Percentiles rank a stretch among this genome's conserved stretches.
phyloP scores from a whole-genome alignment of 1,140 invertebrate genomes.

The Amyelois transitella region DNA sequence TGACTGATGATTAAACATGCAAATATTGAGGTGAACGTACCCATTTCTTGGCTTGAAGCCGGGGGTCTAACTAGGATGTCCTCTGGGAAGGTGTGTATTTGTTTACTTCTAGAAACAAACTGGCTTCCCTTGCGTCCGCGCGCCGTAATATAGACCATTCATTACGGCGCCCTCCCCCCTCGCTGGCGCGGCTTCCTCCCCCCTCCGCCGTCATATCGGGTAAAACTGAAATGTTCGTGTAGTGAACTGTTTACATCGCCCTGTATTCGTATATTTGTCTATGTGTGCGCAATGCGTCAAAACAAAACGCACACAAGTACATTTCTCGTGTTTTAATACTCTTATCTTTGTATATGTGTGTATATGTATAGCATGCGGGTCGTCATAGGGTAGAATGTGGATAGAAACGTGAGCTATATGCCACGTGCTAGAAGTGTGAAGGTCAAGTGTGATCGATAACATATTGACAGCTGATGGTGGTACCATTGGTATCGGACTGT shows the following conservation, averaged over 20 bases:
- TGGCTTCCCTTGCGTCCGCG: slow-evolving; percentile 39
- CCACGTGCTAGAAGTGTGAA: not conserved
- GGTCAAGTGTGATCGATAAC: not conserved
- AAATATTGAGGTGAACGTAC: slow-evolving; percentile 42
- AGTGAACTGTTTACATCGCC: slow-evolving; percentile 16
- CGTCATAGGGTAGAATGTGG: not conserved
- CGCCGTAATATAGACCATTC: slow-evolving; percentile 54
- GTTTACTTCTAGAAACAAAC: slow-evolving; percentile 53
- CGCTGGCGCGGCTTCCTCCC: no score
- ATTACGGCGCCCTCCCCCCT: slow-evolving; percentile 20
- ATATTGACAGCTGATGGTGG: not conserved
- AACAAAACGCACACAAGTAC: slow-evolving; percentile 17
- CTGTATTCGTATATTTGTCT: slow-evolving; percentile 1
- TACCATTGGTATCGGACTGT: not conserved
- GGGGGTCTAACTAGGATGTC: slow-evolving; percentile 15
- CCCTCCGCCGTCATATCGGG: slow-evolving; percentile 26
- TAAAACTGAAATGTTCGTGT: slow-evolving; percentile 12
- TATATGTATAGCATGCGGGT: no score
- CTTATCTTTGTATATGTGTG: not conserved
- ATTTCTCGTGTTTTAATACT: not conserved
- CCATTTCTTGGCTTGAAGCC: slow-evolving; percentile 47
- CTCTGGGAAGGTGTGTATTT: slow-evolving; percentile 34
- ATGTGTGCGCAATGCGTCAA: slow-evolving; percentile 29
- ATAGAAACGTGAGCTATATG: not conserved
- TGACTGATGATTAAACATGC: no score